Percentiles rank a stretch among this genome's conserved stretches.
Evolutionary conservation across 1,140 invertebrate genomes (phyloP).

Genomic region (Ceratina japonica): DNA sequence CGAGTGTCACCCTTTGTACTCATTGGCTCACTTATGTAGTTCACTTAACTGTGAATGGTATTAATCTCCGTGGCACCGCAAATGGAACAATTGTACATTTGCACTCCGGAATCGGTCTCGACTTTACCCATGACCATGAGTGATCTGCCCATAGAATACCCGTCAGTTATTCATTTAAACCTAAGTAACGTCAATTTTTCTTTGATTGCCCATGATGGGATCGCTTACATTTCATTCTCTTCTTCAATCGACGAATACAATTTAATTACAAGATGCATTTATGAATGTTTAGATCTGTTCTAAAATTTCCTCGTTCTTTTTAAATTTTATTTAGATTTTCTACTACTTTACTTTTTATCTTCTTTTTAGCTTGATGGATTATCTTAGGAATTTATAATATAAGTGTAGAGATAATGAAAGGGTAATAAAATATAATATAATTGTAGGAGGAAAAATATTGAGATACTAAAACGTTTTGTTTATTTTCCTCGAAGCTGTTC

Average conservation of each 20-base stretch:
- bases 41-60: constrained; percentile 24
- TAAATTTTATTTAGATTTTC: no score
- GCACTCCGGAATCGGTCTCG: neutral
- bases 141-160: neutral
- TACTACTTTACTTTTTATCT: no score
- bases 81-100: constrained; percentile 31
- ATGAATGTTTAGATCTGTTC: no score
- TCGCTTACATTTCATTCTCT: neutral
- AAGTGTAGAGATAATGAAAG: no score
- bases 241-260: neutral
- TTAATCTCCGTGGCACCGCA: neutral
- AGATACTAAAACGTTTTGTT: no score
- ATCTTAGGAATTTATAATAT: no score
- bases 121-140: neutral
- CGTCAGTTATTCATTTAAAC: neutral
- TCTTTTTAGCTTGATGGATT: no score
- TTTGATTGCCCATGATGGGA: neutral
- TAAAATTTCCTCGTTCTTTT: no score
- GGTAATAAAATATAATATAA: no score
- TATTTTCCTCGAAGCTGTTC: no score
- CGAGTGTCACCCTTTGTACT: neutral
- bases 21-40: neutral
- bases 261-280: neutral
- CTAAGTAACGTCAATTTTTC: constrained; percentile 4
- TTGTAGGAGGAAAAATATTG: no score